Percentiles rank a stretch among this genome's conserved stretches.
These are phyloP conservation scores for Taurulus bubalis DNA, from an alignment of 2,113 vertebrate genomes.

Conservation along the genomic window DNA sequence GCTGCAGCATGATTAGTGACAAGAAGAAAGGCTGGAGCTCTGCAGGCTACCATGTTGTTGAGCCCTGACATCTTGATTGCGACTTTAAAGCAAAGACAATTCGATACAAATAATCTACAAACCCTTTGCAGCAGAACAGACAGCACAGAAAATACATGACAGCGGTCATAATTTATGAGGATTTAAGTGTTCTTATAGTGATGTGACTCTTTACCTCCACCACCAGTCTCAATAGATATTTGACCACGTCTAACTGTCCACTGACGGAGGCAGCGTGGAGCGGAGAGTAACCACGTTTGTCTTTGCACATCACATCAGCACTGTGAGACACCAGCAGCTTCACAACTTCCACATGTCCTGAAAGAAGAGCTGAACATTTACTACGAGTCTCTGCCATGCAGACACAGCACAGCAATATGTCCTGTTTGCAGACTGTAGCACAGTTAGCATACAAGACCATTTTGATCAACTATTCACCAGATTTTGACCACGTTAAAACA, in stretches of 20 bases:
- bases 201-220: constrained; percentile 86
- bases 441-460: background rate
- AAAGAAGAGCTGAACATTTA: constrained; percentile 29
- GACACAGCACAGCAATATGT: background rate
- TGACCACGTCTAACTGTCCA: constrained; percentile 91
- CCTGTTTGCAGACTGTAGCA: background rate
- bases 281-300: constrained; percentile 92
- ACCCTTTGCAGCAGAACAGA: background rate
- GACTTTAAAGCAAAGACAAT: background rate
- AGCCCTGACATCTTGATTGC: background rate
- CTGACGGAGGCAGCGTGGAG: constrained; percentile 93
- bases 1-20: background rate
- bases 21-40: background rate
- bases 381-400: background rate
- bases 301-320: constrained; percentile 90
- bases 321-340: constrained; percentile 91
- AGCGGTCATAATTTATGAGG: background rate
- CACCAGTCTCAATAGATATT: constrained; percentile 89
- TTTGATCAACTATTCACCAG: background rate
- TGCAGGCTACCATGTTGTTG: background rate
- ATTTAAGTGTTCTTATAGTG: background rate
- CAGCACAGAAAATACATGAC: background rate
- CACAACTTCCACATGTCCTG: constrained; percentile 94
- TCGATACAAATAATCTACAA: background rate
- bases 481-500: background rate